phyloP scores from a whole-genome alignment of 2,888 invertebrate genomes.

The Azorinus chamasolen region DNA sequence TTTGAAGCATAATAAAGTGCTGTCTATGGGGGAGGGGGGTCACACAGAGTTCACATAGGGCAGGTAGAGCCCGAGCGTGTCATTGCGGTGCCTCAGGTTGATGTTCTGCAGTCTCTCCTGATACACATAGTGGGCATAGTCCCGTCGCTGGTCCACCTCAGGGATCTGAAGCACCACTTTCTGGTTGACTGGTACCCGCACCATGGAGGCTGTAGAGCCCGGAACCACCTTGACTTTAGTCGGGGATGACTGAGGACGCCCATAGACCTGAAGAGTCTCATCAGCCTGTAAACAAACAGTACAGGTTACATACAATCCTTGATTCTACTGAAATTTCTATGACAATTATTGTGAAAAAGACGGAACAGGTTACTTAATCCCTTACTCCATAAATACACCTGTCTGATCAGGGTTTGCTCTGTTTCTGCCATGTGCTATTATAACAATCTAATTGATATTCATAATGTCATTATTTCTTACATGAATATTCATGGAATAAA shows the following conservation, averaged over 20 bases:
- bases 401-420: no score
- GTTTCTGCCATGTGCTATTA: no score
- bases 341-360: background rate
- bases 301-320: background rate
- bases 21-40: no score
- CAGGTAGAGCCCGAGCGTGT: slow-evolving; percentile 78
- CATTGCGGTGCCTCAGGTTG: slow-evolving; percentile 71
- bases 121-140: slow-evolving; percentile 80
- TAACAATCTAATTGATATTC: no score
- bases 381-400: no score
- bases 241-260: slow-evolving; percentile 69
- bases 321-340: background rate
- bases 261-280: slow-evolving; percentile 72
- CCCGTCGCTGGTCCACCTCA: slow-evolving; percentile 80
- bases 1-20: no score
- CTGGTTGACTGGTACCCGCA: slow-evolving; percentile 71
- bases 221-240: slow-evolving; percentile 79
- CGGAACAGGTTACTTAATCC: no score
- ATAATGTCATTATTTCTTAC: no score
- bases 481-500: no score
- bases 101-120: slow-evolving; percentile 79
- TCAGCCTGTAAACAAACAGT: slow-evolving; percentile 73
- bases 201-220: slow-evolving; percentile 72
- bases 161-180: slow-evolving; percentile 48
- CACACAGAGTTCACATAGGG: slow-evolving; percentile 77